These are phyloP conservation scores for Rhizomys pruinosus DNA, from an alignment of 2,113 vertebrate genomes.

Conservation along the genomic window DNA sequence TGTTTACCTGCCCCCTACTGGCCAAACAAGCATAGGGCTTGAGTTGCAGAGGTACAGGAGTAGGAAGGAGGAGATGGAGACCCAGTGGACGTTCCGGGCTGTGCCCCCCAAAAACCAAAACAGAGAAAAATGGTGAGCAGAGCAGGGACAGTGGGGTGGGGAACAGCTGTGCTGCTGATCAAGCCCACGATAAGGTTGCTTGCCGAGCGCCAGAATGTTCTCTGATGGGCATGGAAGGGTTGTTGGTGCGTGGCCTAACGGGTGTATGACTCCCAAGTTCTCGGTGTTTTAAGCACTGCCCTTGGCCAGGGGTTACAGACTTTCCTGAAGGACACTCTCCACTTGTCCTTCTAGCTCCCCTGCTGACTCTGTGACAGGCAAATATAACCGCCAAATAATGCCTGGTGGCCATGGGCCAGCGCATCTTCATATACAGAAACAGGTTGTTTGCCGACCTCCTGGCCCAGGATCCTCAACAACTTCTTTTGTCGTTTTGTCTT, in stretches of 20 bases:
- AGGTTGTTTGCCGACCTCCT: not conserved
- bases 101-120: not conserved
- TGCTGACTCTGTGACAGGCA: not conserved
- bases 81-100: not conserved
- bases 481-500: not conserved
- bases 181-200: too few relatives aligned
- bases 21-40: not conserved
- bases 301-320: not conserved
- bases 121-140: not conserved
- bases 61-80: not conserved
- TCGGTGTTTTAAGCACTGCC: not conserved
- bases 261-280: not conserved
- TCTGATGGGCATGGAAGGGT: not conserved
- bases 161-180: not conserved
- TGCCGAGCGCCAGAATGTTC: not conserved
- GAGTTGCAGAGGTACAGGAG: not conserved
- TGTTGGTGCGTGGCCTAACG: not conserved
- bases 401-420: fast-evolving
- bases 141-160: not conserved
- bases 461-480: not conserved
- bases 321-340: not conserved
- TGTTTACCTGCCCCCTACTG: too few relatives aligned
- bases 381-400: not conserved
- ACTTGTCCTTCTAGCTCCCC: not conserved
- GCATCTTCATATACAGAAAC: not conserved